Conservation (phyloP, 2,888 invertebrate genomes). For the Tortricodes alternella region DNA sequence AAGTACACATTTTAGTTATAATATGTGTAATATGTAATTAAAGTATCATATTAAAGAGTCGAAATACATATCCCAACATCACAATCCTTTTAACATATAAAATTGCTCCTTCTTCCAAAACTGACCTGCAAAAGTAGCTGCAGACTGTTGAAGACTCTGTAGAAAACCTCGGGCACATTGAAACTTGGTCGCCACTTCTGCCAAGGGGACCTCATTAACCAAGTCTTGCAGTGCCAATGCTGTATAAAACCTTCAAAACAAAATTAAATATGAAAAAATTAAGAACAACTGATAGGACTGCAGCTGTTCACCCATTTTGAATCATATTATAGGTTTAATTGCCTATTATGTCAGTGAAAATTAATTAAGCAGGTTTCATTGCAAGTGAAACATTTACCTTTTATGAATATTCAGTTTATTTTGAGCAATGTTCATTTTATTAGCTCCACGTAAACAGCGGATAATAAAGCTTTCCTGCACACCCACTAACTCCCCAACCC, state of each 20-base stretch:
- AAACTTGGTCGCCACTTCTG: conserved; percentile 91
- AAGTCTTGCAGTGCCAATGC: conserved; percentile 96
- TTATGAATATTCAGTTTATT: conserved; percentile 85
- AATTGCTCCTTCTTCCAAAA: too few species aligned
- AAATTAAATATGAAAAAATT: not conserved
- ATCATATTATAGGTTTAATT: too few species aligned
- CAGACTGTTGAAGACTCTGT: conserved; percentile 96
- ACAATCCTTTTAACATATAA: too few species aligned
- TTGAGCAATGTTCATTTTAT: conserved; percentile 80
- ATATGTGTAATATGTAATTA: not conserved
- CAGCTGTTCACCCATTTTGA: too few species aligned
- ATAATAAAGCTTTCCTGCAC: conserved; percentile 93
- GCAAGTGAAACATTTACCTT: conserved; percentile 64
- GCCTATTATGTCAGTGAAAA: too few species aligned
- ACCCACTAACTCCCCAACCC: conserved; percentile 95
- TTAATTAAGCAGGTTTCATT: not conserved
- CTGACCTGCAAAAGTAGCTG: conserved; percentile 95
- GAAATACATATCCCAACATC: too few species aligned
- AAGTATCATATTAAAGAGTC: too few species aligned
- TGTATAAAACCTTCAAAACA: conserved; percentile 88
- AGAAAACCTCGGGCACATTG: conserved; percentile 94
- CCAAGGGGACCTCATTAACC: conserved; percentile 93
- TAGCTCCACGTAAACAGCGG: conserved; percentile 87
- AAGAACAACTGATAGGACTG: too few species aligned
- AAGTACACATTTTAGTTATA: not conserved